Evolutionary conservation across 1,140 invertebrate genomes (phyloP), one percentile per base, ranked within the genome.

Genomic region (Asbolus verrucosus): DNA sequence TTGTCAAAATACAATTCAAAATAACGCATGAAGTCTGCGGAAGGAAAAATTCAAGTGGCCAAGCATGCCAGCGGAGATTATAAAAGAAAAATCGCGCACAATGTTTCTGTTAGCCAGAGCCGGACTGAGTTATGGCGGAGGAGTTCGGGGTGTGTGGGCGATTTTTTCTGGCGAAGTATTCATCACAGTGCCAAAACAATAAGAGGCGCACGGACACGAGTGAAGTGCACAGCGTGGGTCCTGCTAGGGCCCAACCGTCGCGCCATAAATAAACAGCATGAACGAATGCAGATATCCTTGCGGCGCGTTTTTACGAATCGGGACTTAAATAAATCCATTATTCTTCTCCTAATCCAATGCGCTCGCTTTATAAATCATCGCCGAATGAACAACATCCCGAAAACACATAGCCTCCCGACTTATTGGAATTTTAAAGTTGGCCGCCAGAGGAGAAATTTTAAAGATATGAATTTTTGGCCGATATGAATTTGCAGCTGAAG

Each of bases 261-360:
- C 11, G 54, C 46, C 60, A 69, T 69, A 69, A 69, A 69, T 69
- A 69, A 69, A 54, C 59, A 69, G 59, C 50, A 69, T 54, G 54
- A 69, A 63, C 54, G 67, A 69, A 69, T 69, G 67, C 67, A 69
- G 67, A 60, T 60, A 59, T 69, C 54, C 36, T 69, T 54, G 46
- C 46, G 46, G 46, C 46, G 46, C 46, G 46, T 54, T 69, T 69
- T 69, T 69, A 46, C 67, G 54, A 46, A 63, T 61, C 67, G 43
- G 60, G 50, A 69, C 67, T 69, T 54, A 69, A 69, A 69, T 69
- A 69, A 69, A 69, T 69, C 67, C 67, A 69, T 69, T 69, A 69
- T 69, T 69, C 67, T 69, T 69, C 36, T 69, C 67, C 67, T 69
- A 69, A 69, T 69, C 67, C 67, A 69, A 59, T 69, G 50, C 59